Evolutionary conservation across 2,113 vertebrate species (phyloP), one percentile per base, ranked within the genome.

Genomic region (Ardeotis arabs): DNA sequence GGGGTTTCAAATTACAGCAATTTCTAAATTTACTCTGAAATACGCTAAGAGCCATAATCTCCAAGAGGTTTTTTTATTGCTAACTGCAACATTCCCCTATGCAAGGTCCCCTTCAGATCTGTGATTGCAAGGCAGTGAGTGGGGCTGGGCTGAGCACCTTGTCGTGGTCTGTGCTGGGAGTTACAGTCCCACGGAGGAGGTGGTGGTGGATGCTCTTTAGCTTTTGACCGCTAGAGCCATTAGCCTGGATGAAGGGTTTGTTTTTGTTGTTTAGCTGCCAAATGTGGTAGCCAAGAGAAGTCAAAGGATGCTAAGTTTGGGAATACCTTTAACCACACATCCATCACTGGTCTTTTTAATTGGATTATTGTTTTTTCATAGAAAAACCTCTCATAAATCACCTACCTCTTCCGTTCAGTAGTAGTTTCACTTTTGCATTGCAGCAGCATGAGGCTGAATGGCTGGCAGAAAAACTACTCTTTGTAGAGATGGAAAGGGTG

Each of bases 271-370:
- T 75, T 14, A 52, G 47, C 81, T 93, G 89, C 94, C 94, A 95
- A 90, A 72, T 52, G 69, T 58, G 14, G 88, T 52, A 84, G 84
- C 70, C 91, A 87, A 79, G 66, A 66, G 75, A 85, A 90, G 59
- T 69, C 76, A 89, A 94, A 94, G 92, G 77, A 84, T 0, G 2
- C 63, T 29, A 59, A 89, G n/a, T 77, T 84, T 88, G 81, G 87
- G 77, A 91, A 37, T 94, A 69, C 87, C 44, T 89, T 90, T 91
- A 95, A 91, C 92, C 89, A 93, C 93, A 83, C 64, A 85, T 89
- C 74, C 52, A 64, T 95, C 90, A 67, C 35, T 49, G 50, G 11
- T 82, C 29, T 68, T 80, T 91, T 89, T n/a, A 88, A 89, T 88
- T 81, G 41, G 73, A 59, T 79, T 93, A 45, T 68, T 89, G 27